Base-by-base conservation (phyloP, 2,797 vertebrate genomes). In the Brachyalestes nurse region DNA sequence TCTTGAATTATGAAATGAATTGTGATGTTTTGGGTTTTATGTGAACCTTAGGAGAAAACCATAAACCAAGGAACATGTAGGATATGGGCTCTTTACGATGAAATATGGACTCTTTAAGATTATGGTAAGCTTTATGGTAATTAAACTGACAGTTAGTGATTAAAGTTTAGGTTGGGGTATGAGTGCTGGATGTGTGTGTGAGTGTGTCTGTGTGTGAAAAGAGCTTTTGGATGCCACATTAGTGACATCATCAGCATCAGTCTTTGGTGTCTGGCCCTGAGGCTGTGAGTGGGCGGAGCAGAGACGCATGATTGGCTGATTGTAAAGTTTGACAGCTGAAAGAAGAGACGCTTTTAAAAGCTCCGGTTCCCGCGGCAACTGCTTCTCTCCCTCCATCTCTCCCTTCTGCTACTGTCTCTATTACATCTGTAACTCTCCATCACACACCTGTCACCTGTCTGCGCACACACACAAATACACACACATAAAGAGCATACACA, bases 401-500 rank as follows among this genome's bases (percentile, higher is more conserved):
- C n/a, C n/a, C n/a, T n/a, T 62, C 25, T 77, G 45, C 83, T 77
- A 55, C 77, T 69, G 75, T 84, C 65, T 78, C 58, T 58, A 17
- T 34, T 38, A 73, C 25, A 21, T 25, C 25, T 21, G 2, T 73
- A 80, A 73, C 34, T 19, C 34, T 40, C 58, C 58, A 47, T 66
- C 61, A 79, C 70, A 62, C 28, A 49, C 78, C 34, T 67, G 42
- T 66, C 61, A 51, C 2, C 6, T 34, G 34, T 57, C 7, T 16
- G 23, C 76, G 45, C 38, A 16, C 66, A 19, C 55, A 70, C 66
- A 47, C 76, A 69, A 23, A 60, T 57, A 62, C 67, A 40, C 64
- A n/a, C 14, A 10, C 38, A 66, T n/a, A n/a, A n/a, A n/a, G n/a
- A n/a, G n/a, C 28, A 17, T 10, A 16, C 34, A 17, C 64, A 66